Conservation (phyloP, 2,888 invertebrate genomes). For the Polymixis lichenea region DNA sequence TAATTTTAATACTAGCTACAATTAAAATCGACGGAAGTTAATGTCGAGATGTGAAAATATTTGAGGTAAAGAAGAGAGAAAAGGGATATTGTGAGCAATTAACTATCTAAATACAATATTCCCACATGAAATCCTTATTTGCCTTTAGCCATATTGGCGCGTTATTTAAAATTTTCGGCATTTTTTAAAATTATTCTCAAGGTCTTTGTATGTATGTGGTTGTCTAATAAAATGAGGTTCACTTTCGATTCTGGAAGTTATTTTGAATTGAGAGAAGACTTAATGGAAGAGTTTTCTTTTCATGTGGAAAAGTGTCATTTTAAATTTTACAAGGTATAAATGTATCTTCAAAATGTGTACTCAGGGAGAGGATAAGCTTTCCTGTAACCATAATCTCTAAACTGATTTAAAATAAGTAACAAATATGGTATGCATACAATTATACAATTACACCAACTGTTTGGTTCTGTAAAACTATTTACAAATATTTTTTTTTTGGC, state of each 20-base stretch:
- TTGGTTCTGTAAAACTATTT: neutral
- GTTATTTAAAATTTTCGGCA: conserved; percentile 16
- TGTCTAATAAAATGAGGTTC: conserved; percentile 80
- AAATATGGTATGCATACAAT: neutral
- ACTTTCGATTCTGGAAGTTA: conserved; percentile 76
- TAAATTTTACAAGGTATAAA: neutral
- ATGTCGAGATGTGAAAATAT: conserved; percentile 63
- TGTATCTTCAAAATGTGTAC: conserved; percentile 1
- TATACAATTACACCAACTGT: conserved; percentile 2
- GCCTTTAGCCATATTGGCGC: conserved; percentile 24
- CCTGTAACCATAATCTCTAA: neutral
- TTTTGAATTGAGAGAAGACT: conserved; percentile 72
- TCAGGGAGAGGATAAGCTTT: neutral
- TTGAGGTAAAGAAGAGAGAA: conserved; percentile 62
- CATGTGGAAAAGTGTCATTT: conserved; percentile 37
- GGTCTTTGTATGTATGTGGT: conserved; percentile 28
- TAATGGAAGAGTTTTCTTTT: conserved; percentile 74
- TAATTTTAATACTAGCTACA: conserved; percentile 64
- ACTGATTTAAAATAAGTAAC: conserved; percentile 6
- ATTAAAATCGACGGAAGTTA: conserved; percentile 60
- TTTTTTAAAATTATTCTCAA: conserved; percentile 30
- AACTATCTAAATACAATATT: conserved; percentile 66
- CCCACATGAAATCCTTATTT: conserved; percentile 53
- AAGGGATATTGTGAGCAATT: conserved; percentile 66
- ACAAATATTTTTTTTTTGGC: conserved; percentile 12